Conservation (phyloP, 2,888 invertebrate genomes). For the Melolontha melolontha region DNA sequence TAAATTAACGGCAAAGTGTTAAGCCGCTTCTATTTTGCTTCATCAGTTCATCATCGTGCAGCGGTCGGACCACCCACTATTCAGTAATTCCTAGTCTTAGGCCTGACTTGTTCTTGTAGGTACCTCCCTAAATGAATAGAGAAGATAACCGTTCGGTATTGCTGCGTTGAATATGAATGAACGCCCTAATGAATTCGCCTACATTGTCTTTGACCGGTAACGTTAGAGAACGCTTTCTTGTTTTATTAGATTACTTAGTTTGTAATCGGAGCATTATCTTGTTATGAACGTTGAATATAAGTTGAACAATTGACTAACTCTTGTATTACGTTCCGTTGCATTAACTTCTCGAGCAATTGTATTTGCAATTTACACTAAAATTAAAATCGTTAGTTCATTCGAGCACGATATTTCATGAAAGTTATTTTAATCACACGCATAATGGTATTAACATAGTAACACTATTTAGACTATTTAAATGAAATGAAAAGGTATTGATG, state of each 20-base stretch:
- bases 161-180: conserved; percentile 48
- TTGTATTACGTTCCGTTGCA: conserved; percentile 9
- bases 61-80: conserved; percentile 23
- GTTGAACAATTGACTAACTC: conserved; percentile 31
- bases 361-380: no score
- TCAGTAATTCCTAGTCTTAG: conserved; percentile 32
- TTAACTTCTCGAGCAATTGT: no score
- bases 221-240: conserved; percentile 44
- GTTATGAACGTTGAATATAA: conserved; percentile 36
- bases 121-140: conserved; percentile 33
- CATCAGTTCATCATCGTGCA: conserved; percentile 16
- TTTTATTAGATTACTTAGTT: conserved; percentile 43
- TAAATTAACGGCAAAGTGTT: no score
- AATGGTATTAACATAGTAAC: no score
- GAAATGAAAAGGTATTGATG: no score
- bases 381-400: no score
- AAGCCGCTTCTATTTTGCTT: conserved; percentile 9
- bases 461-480: no score
- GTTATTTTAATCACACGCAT: no score
- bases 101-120: conserved; percentile 30
- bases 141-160: conserved; percentile 22
- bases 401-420: no score
- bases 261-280: conserved; percentile 43
- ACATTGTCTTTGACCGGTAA: conserved; percentile 48
- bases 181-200: conserved; percentile 49